Evolutionary conservation across 2,888 invertebrate genomes (phyloP), one percentile per base, ranked within the genome.

Genomic region (Cosmorhoe ocellata): DNA sequence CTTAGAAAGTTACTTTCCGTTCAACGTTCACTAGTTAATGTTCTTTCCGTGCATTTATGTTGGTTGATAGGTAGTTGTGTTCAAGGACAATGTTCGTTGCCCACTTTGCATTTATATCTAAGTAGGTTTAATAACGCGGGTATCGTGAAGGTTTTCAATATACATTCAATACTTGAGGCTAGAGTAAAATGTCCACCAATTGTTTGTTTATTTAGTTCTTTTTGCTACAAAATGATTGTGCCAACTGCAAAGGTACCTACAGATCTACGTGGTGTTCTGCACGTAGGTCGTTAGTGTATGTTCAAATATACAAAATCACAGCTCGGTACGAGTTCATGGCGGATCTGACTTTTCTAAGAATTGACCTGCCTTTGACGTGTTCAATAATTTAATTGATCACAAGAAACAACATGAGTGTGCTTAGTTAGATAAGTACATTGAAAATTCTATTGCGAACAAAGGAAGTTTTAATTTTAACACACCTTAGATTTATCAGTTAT

Each of bases 1-100:
- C 69, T 74, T 82, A 82, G 85, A 84, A 84, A 85, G 84, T 79
- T 74, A 40, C 53, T 41, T 53, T 64, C 66, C 68, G 84, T 81
- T 81, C 79, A 71, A 72, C 63, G 48, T 66, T 66, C 70, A 73
- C 76, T 72, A 71, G 65, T 71, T 73, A 71, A 82, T 78, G 74
- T 74, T 79, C 71, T 71, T 71, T 71, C 48, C 39, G 30, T 26
- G 34, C 34, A 49, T 44, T 48, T 30, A 39, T 11, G 14, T 34
- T 47, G 28, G 18, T 32, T 24, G 24, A 34, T 8, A 11, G 38
- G 4, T 14, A 18, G 14, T 4, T 34, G 5, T 6, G 22, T 43
- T 34, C 51, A 51, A 58, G 56, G 53, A 54, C 53, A 31, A 51
- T 27, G 45, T 30, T 39, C 31, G 28, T 47, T 26, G 26, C 31